These are phyloP conservation scores for Acleris cristana DNA, from an alignment of 2,888 invertebrate genomes.

Conservation along the genomic window DNA sequence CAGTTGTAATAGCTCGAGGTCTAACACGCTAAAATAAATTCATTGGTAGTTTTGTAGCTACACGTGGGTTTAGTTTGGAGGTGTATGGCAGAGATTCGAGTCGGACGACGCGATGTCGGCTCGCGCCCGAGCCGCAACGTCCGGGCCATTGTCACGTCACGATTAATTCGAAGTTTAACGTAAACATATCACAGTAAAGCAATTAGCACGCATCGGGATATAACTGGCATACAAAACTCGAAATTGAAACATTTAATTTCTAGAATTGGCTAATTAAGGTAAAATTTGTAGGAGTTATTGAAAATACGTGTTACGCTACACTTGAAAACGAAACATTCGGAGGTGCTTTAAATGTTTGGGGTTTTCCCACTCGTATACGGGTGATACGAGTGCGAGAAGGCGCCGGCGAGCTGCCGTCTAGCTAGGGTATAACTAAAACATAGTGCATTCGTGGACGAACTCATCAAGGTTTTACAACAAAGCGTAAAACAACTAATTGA, in stretches of 20 bases:
- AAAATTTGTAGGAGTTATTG: conserved; percentile 65
- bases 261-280: conserved; percentile 73
- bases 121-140: too few species aligned
- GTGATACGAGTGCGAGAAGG: conserved; percentile 70
- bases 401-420: conserved; percentile 55
- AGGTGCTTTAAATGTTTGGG: conserved; percentile 21
- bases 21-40: conserved; percentile 5
- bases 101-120: background rate
- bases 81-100: background rate
- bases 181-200: conserved; percentile 57
- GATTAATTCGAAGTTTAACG: conserved; percentile 6
- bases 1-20: background rate
- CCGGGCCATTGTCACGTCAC: conserved; percentile 12
- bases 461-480: conserved; percentile 73
- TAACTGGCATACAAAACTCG: conserved; percentile 60
- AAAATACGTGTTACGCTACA: conserved; percentile 61
- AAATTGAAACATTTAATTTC: conserved; percentile 65
- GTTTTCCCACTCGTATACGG: conserved; percentile 73
- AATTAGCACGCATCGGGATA: conserved; percentile 57
- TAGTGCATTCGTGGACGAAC: conserved; percentile 79
- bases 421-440: conserved; percentile 77
- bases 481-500: conserved; percentile 72
- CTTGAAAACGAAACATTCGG: conserved; percentile 45
- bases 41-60: background rate
- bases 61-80: conserved; percentile 4